Evolutionary conservation across 2,113 vertebrate genomes (phyloP).

Genomic region (Ammodramus savannarum): DNA sequence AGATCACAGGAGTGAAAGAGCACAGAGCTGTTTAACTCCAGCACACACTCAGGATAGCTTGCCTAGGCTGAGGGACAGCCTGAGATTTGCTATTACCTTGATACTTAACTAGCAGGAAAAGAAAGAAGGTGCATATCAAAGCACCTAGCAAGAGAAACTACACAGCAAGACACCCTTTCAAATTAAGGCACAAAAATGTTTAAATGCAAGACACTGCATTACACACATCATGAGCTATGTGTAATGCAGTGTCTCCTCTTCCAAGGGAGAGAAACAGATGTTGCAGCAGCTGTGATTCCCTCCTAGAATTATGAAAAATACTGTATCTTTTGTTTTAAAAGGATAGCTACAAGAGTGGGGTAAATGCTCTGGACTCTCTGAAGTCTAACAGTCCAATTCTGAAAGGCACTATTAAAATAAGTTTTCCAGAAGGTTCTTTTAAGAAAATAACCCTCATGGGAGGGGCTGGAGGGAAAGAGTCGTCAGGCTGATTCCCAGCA

Average conservation of each 20-base stretch:
- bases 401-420: not conserved
- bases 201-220: not conserved
- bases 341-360: not conserved
- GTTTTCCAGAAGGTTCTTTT: not conserved
- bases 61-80: not conserved
- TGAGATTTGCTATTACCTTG: not conserved
- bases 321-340: not conserved
- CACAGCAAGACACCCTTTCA: not conserved
- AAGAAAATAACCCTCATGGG: not conserved
- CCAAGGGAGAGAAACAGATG: not conserved
- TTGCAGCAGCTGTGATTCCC: not conserved
- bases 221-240: fast-evolving
- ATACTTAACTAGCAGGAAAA: not conserved
- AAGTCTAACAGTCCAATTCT: not conserved
- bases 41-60: not conserved
- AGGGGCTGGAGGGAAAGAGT: not conserved
- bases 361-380: not conserved
- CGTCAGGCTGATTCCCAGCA: not conserved
- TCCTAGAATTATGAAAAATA: not conserved
- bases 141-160: not conserved
- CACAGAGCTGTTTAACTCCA: not conserved
- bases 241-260: not conserved
- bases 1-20: not conserved
- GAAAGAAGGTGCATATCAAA: not conserved
- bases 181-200: not conserved